Percentiles rank a stretch among this genome's conserved stretches.
Evolutionary conservation across 2,797 vertebrate genomes (phyloP).

Genomic region (Myotis findleyi): DNA sequence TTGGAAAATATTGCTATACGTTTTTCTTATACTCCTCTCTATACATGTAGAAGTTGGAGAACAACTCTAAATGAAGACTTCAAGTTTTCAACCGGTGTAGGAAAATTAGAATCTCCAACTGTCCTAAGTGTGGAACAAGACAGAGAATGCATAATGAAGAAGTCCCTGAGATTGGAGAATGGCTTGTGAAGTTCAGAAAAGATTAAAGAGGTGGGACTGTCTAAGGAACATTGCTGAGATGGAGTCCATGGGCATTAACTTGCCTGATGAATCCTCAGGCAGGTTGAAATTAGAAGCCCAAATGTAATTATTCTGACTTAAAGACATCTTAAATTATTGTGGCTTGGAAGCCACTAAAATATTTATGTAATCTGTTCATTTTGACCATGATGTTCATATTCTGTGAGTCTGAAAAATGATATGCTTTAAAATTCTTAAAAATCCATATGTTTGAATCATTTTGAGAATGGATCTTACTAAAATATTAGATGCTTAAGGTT

Average conservation of each 20-base stretch:
- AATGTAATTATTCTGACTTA: constrained; percentile 30
- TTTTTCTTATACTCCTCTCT: neutral
- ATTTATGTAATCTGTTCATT: neutral
- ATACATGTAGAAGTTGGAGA: neutral
- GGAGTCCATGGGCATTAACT: neutral
- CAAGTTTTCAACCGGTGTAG: neutral
- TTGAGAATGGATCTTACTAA: neutral
- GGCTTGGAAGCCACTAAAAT: neutral
- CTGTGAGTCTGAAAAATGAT: neutral
- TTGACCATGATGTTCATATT: neutral
- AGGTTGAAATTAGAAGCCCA: neutral
- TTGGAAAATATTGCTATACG: neutral
- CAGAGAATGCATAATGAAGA: no score
- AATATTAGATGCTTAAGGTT: neutral
- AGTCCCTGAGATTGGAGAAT: neutral
- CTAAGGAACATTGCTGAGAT: neutral
- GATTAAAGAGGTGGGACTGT: neutral
- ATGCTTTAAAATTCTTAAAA: neutral
- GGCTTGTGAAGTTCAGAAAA: neutral
- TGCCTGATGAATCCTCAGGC: neutral
- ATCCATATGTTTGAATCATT: neutral
- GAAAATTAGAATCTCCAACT: neutral
- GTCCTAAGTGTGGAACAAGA: neutral
- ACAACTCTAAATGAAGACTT: neutral
- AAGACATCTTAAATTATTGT: neutral